Conservation (phyloP, 1,140 invertebrate genomes). For the Atta texana region DNA sequence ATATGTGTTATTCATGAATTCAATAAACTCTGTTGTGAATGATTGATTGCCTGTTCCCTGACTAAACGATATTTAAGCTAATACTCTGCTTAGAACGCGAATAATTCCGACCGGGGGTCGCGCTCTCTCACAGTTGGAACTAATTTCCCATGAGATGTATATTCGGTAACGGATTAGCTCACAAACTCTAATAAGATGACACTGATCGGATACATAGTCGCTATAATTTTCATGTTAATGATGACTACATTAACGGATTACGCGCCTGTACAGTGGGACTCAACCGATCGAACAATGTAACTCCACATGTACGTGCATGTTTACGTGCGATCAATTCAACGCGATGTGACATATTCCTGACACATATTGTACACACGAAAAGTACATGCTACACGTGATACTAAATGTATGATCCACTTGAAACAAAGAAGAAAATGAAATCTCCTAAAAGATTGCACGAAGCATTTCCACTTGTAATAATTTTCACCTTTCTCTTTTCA, state of each 20-base stretch:
- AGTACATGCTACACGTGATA: background rate
- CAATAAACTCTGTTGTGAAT: background rate
- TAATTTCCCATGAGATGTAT: conserved; percentile 62
- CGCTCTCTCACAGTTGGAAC: conserved; percentile 38
- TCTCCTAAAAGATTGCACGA: background rate
- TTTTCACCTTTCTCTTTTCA: background rate
- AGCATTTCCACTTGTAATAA: background rate
- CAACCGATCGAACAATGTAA: conserved; percentile 8
- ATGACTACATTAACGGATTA: conserved; percentile 60
- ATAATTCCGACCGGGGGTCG: conserved; percentile 40
- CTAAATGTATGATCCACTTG: background rate
- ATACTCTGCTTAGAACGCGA: conserved; percentile 18
- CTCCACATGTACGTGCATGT: conserved; percentile 11
- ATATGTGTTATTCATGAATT: background rate
- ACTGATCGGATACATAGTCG: conserved; percentile 51
- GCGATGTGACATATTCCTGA: conserved; percentile 31
- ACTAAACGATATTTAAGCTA: conserved; percentile 29
- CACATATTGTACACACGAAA: conserved; percentile 7
- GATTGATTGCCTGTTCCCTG: conserved; percentile 2
- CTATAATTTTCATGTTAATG: conserved; percentile 61
- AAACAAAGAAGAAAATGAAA: conserved; percentile 15
- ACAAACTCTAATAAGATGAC: conserved; percentile 54
- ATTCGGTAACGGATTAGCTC: conserved; percentile 53
- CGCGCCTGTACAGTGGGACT: conserved; percentile 31
- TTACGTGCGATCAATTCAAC: conserved; percentile 43